phyloP scores from a whole-genome alignment of 2,888 invertebrate species.

The Stegana nigrithorax region DNA sequence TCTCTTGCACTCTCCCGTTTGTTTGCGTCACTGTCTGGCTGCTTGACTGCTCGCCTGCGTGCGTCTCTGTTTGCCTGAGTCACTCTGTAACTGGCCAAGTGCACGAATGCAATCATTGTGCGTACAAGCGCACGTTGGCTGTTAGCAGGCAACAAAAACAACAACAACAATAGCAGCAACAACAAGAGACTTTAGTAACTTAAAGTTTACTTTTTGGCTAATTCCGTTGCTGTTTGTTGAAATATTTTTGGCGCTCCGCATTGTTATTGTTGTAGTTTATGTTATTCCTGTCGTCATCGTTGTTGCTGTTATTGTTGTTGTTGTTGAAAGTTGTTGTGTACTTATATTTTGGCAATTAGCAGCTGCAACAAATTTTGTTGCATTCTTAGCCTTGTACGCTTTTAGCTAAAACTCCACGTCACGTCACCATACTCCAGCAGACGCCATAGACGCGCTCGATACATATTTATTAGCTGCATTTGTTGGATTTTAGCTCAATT shows the following conservation, averaged over 20 bases:
- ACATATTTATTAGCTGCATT: constrained; percentile 62
- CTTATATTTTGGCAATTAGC: constrained; percentile 54
- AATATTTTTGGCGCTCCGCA: constrained; percentile 46
- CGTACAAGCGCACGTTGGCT: no score
- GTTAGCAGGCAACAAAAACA: background rate
- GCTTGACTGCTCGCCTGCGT: no score
- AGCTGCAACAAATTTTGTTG: constrained; percentile 38
- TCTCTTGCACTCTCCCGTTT: no score
- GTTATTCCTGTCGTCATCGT: no score
- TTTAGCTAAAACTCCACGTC: background rate
- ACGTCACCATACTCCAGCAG: background rate
- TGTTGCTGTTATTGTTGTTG: background rate
- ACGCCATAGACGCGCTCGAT: constrained; percentile 38
- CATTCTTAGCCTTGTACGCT: background rate
- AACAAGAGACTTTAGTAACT: background rate
- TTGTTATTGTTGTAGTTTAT: constrained; percentile 37
- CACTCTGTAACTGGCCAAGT: no score
- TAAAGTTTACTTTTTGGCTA: constrained; percentile 51
- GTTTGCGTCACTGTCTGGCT: no score
- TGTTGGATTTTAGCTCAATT: constrained; percentile 61
- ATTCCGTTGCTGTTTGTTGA: constrained; percentile 50
- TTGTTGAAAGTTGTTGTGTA: constrained; percentile 13
- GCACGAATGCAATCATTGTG: no score
- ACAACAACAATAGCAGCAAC: background rate
- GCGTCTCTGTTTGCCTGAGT: no score